Evolutionary conservation across 2,888 invertebrate species (phyloP), one percentile per base, ranked within the genome.

Genomic region (Drosophila hamatofila): DNA sequence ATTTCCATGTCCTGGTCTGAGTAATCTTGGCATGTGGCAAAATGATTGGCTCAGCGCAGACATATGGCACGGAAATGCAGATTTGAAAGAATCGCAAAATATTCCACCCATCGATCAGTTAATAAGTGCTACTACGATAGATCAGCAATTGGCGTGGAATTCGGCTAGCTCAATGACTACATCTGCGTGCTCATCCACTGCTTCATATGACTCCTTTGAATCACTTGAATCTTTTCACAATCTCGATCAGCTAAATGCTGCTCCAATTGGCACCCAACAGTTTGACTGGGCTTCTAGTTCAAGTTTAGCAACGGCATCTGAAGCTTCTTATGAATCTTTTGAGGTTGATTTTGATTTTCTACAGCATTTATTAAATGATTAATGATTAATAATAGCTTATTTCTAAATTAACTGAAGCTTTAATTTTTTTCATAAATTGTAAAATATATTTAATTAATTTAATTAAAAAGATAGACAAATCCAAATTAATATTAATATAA

Each of bases 311-410:
- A 39, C 65, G 7, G 57, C 39, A 37, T 59, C 63, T n/a, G 56
- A 30, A 18, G 49, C 49, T 35, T 60, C 59, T 2, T 58, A 52
- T 39, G 67, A 72, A 21, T 61, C 77, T 3, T 67, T 65, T 6
- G 75, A 80, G 2, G 66, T 81, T 7, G 84, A 81, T 16, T 73
- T 58, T 7, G 84, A 84, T 25, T 80, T 75, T 23, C 57, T 87
- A n/a, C 74, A 87, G 23, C 60, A 81, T 55, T 69, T 84, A 57
- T 55, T 81, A 49, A 62, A 80, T 3, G 8, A 69, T 27, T 63
- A 75, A 51, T 6, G 7, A 21, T 12, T 11, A 18, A 18, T 18
- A 0, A 8, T 46, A 16, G 48, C 9, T 59, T 48, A 42, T 54
- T 16, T 27, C 16, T 1, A 25, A n/a, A 23, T 27, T 54, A 35